These are phyloP conservation scores for Oligia latruncula DNA, from an alignment of 2,888 invertebrate genomes.

Conservation along the genomic window DNA sequence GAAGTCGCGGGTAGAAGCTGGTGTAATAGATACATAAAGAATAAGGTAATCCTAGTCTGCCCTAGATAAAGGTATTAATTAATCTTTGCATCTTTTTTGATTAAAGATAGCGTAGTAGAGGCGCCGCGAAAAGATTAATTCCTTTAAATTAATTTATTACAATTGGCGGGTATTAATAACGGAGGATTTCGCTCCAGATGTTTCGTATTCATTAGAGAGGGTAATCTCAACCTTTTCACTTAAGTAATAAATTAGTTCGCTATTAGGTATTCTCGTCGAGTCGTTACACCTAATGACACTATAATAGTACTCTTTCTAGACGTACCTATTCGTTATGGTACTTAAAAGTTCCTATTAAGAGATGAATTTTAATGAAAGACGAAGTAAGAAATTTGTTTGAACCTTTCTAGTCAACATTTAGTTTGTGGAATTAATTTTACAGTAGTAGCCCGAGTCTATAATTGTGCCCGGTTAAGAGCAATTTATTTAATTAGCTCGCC, in stretches of 20 bases:
- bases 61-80: slow-evolving; percentile 5
- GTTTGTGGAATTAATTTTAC: too few relatives aligned
- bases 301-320: slow-evolving; percentile 10
- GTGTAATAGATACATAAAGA: background rate
- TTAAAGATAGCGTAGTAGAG: background rate
- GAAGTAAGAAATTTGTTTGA: background rate
- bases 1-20: background rate
- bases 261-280: slow-evolving; percentile 38
- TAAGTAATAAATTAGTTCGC: slow-evolving; percentile 48
- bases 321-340: background rate
- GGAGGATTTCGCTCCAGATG: slow-evolving; percentile 64
- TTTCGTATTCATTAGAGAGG: slow-evolving; percentile 65
- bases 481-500: too few relatives aligned
- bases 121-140: slow-evolving; percentile 52
- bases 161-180: slow-evolving; percentile 66
- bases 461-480: too few relatives aligned
- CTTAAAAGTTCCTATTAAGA: slow-evolving; percentile 19
- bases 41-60: background rate
- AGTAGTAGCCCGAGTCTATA: background rate
- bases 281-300: slow-evolving; percentile 35
- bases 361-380: slow-evolving; percentile 20
- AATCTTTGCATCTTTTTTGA: background rate
- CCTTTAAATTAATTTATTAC: slow-evolving; percentile 65
- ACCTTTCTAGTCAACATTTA: background rate
- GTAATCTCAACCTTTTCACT: slow-evolving; percentile 54